phyloP scores from a whole-genome alignment of 2,113 vertebrate genomes.

The Elaphurus davidianus region DNA sequence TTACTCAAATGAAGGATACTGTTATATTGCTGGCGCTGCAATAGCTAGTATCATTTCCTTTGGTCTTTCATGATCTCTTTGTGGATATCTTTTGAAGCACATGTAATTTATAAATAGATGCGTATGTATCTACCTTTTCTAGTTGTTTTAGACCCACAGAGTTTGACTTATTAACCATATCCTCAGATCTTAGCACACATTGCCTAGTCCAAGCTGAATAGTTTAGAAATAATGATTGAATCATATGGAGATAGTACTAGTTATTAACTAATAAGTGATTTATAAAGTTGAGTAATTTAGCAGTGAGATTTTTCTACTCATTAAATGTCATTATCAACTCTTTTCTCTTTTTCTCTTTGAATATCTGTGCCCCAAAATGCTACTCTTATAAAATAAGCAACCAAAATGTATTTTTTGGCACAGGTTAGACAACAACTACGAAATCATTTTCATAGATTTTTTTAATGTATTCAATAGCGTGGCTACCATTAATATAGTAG shows the following conservation, averaged over 20 bases:
- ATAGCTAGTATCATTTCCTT: neutral
- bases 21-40: neutral
- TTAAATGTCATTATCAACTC: neutral
- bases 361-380: neutral
- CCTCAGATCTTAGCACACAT: rapidly evolving
- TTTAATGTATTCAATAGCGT: neutral
- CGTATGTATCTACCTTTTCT: neutral
- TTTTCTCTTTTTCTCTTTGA: neutral
- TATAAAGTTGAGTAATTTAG: neutral
- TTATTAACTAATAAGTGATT: neutral
- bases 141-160: neutral
- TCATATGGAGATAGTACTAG: neutral
- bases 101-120: neutral
- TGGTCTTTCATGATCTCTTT: neutral
- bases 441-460: neutral
- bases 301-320: neutral
- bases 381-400: neutral
- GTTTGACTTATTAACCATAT: neutral
- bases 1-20: neutral
- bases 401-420: neutral
- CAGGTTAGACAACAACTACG: neutral
- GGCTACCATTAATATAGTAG: neutral
- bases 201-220: neutral
- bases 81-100: neutral
- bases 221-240: neutral